Base-by-base conservation (phyloP, 2,797 vertebrate species). In the Gallinago solitaria region DNA sequence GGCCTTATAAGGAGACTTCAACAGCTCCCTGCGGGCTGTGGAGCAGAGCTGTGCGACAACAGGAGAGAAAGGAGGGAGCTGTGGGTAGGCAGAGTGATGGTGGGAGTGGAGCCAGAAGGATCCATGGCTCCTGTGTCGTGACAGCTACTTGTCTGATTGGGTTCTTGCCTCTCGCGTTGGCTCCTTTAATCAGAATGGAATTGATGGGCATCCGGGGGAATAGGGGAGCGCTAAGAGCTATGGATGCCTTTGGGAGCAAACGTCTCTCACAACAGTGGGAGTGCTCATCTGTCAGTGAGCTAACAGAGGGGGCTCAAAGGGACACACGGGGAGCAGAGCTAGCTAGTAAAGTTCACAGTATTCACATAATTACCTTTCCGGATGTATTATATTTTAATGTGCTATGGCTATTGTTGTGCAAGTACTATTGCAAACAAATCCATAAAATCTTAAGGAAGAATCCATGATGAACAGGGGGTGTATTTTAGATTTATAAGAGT, bases 401-500 rank as follows among this genome's bases (percentile, higher is more conserved):
- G 27, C 59, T 73, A 60, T 82, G 73, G 18, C 19, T 75, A 82
- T 76, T 85, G 41, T 73, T 82, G 16, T 71, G 43, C 25, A 69
- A 24, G 15, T 53, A 33, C 78, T 76, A 81, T n/a, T 90, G 71
- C 47, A 57, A 83, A 67, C 21, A 93, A 78, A 84, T 39, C 35
- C 33, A 35, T 64, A 61, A 77, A 89, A 56, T 20, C 57, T 69
- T 83, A 60, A 17, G 27, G 28, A 82, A 89, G 69, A 82, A 76
- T 56, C 54, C 63, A 57, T 83, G 64, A 69, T 16, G 9, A 90
- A 47, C 7, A 16, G 51, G 81, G 93, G 82, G 94, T 78, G 16
- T 76, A 83, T 88, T 96, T 97, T 95, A 94, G 48, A 53, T 96
- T 88, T 89, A 56, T 93, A 81, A 95, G 80, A 95, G 69, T 70